Percentiles rank a stretch among this genome's conserved stretches.
Evolutionary conservation across 1,140 invertebrate genomes (phyloP).

Genomic region (Harpegnathos saltator): DNA sequence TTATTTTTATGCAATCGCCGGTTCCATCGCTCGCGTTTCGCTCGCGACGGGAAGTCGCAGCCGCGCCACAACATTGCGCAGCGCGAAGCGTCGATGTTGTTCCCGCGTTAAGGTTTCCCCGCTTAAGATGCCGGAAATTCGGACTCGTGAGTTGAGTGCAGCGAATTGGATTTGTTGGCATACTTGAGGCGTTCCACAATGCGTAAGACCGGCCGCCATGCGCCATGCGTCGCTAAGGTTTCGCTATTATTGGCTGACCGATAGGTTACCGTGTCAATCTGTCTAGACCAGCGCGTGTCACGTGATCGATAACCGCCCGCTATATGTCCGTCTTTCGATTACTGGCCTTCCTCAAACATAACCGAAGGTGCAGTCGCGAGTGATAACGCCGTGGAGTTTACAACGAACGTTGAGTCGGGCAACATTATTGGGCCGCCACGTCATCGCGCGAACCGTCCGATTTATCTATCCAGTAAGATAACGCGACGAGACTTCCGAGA

Average conservation of each 20-base stretch:
- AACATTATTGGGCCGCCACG: background rate
- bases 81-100: too few relatives aligned
- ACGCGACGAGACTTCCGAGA: background rate
- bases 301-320: conserved; percentile 65
- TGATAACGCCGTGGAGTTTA: conserved; percentile 21
- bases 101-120: conserved; percentile 15
- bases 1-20: too few relatives aligned
- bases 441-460: background rate
- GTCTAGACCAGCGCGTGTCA: conserved; percentile 73
- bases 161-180: conserved; percentile 72
- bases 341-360: conserved; percentile 35
- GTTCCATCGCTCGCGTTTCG: too few relatives aligned
- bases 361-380: background rate
- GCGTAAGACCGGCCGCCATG: conserved; percentile 48
- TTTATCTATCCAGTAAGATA: conserved; percentile 40
- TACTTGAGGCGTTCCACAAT: conserved; percentile 61
- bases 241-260: conserved; percentile 80
- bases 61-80: too few relatives aligned
- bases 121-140: conserved; percentile 60
- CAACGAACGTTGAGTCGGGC: background rate
- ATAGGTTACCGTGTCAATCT: conserved; percentile 80
- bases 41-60: too few relatives aligned
- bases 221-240: conserved; percentile 72
- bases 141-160: conserved; percentile 13
- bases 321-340: conserved; percentile 46